These are phyloP conservation scores for Ypsolopha sequella DNA, from an alignment of 2,888 invertebrate species.

Conservation along the genomic window DNA sequence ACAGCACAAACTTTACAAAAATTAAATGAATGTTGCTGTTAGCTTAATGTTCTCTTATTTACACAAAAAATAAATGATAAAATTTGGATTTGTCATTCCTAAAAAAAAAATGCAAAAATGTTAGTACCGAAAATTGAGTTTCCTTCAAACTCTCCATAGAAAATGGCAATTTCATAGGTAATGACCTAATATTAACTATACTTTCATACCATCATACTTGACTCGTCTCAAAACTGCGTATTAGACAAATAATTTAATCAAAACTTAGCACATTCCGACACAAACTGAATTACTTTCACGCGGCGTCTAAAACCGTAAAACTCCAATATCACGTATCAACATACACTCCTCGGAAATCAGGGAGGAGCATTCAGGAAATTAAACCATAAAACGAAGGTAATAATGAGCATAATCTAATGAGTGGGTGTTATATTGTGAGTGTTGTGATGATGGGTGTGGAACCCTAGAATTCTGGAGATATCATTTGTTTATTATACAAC, in stretches of 20 bases:
- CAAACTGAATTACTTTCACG: constrained; percentile 41
- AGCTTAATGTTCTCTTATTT: too few relatives aligned
- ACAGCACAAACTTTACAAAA: too few relatives aligned
- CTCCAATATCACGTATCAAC: constrained; percentile 31
- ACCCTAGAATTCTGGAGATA: neutral
- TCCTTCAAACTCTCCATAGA: too few relatives aligned
- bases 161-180: too few relatives aligned
- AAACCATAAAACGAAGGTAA: constrained; percentile 48
- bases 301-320: constrained; percentile 31
- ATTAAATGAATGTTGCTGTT: too few relatives aligned
- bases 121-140: too few relatives aligned
- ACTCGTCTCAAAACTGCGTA: too few relatives aligned
- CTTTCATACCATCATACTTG: too few relatives aligned
- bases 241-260: constrained; percentile 28
- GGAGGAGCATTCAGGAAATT: constrained; percentile 60
- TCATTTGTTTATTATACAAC: neutral
- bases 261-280: constrained; percentile 30
- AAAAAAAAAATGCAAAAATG: too few relatives aligned
- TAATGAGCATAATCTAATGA: constrained; percentile 33
- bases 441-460: neutral
- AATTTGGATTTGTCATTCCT: too few relatives aligned
- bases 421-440: neutral
- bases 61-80: too few relatives aligned
- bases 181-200: too few relatives aligned
- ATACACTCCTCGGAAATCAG: constrained; percentile 31